Conservation (phyloP, 2,888 invertebrate genomes). For the Sarcophaga subvicina region DNA sequence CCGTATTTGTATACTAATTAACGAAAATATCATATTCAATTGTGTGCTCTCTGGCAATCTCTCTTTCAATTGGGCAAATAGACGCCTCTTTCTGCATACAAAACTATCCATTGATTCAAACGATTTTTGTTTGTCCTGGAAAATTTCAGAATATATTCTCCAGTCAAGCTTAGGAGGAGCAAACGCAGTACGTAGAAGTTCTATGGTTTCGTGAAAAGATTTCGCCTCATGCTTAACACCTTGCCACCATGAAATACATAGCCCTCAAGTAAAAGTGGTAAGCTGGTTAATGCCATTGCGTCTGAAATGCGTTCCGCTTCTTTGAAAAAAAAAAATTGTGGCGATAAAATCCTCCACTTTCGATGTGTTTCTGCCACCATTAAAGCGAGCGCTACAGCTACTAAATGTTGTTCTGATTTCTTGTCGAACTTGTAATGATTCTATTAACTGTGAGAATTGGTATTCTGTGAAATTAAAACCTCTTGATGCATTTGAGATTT, state of each 20-base stretch:
- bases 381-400: no score
- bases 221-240: conserved; percentile 39
- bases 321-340: no score
- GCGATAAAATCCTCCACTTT: no score
- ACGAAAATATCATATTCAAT: conserved; percentile 47
- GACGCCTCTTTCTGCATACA: conserved; percentile 39
- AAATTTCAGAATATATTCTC: conserved; percentile 44
- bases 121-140: conserved; percentile 32
- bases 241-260: conserved; percentile 61
- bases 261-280: conserved; percentile 50
- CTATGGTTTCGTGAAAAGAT: conserved; percentile 36
- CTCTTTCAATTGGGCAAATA: conserved; percentile 44
- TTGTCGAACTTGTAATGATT: no score
- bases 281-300: conserved; percentile 42
- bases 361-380: no score
- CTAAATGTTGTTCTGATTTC: no score
- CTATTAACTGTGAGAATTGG: no score
- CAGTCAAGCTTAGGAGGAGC: conserved; percentile 53
- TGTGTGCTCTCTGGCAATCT: conserved; percentile 25
- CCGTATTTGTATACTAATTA: conserved; percentile 11
- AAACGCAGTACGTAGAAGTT: conserved; percentile 42
- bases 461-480: no score
- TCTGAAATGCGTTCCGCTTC: conserved; percentile 62
- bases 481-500: no score
- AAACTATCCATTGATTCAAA: conserved; percentile 49